Base-by-base conservation (phyloP, 92 coral and sea anemone species). In the Chrysogorgia sp. region DNA sequence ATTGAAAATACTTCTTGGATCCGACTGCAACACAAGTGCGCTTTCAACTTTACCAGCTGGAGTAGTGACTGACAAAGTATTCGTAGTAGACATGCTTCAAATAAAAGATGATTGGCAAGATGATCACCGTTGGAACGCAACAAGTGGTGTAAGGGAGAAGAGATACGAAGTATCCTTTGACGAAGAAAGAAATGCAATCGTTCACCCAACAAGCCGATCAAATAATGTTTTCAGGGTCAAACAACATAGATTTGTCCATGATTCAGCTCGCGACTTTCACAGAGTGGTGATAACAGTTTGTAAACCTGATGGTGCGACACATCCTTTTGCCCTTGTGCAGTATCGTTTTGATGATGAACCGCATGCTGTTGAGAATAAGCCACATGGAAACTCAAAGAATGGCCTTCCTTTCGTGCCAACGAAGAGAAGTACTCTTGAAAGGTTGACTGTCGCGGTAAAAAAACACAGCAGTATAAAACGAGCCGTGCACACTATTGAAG, bases 81-180 rank as follows among this genome's bases (percentile, higher is more conserved):
- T 75, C 2, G 14, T 75, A 25, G 62, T 76, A 25, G 63, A 83
- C 50, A 23, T 76, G 58, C 66, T 15, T 14, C 22, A 3, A 8
- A 50, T 83, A 45, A 75, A 76, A 83, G 77, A 83, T 59, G 87
- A 83, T 30, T 83, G 87, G 87, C 87, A 83, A 48, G 86, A 82
- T 33, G 86, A 82, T 53, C 86, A 74, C 28, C 63, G 86, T 1
- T 82, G 82, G 86, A 82, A 10, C 9, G 57, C 62, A 0, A 59
- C 86, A 6, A 72, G 81, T 34, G 81, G 63, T 5, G 50, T 81
- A 19, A 74, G 29, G 61, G 63, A 41, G 28, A 83, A 83, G 65
- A 65, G 65, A 56, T 83, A 83, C 77, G 56, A 60, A 45, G 86
- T 63, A 2, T 24, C 65, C 3, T 40, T 23, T 20, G 67, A 75